Conservation (phyloP, 2,113 vertebrate species). For the Rhipidura dahli region DNA sequence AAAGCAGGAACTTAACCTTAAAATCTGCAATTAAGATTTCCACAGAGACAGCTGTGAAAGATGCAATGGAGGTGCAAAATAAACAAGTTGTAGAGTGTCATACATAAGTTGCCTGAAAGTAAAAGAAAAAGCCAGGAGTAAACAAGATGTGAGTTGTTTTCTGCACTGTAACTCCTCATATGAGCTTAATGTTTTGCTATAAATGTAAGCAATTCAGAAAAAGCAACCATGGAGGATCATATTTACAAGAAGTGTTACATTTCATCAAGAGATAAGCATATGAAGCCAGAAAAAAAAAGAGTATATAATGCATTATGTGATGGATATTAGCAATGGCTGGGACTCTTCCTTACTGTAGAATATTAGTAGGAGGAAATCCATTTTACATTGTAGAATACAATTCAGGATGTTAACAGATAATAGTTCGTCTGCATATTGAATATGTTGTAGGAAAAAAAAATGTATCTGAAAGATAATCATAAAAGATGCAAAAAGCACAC, state of each 20-base stretch:
- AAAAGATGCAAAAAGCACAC: background rate
- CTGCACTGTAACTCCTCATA: background rate
- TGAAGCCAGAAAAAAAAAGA: background rate
- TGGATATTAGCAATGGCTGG: background rate
- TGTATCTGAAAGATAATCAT: background rate
- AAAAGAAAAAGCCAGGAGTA: background rate
- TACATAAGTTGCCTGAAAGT: background rate
- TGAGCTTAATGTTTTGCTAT: constrained; percentile 4
- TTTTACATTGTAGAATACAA: background rate
- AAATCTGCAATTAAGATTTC: constrained; percentile 40
- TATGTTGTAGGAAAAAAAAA: background rate
- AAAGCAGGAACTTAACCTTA: constrained; percentile 19
- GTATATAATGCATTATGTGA: background rate
- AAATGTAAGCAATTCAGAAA: background rate
- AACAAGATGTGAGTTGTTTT: constrained; percentile 20
- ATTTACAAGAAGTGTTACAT: background rate
- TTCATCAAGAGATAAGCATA: background rate
- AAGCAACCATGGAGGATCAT: background rate
- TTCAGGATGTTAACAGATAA: background rate
- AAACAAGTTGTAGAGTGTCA: background rate
- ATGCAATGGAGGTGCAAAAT: constrained; percentile 5
- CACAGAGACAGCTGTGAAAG: constrained; percentile 22
- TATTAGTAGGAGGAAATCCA: background rate
- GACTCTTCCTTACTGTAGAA: background rate
- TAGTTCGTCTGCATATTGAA: background rate